Conservation (phyloP, 2,888 invertebrate species). For the Hypercompe scribonia region DNA sequence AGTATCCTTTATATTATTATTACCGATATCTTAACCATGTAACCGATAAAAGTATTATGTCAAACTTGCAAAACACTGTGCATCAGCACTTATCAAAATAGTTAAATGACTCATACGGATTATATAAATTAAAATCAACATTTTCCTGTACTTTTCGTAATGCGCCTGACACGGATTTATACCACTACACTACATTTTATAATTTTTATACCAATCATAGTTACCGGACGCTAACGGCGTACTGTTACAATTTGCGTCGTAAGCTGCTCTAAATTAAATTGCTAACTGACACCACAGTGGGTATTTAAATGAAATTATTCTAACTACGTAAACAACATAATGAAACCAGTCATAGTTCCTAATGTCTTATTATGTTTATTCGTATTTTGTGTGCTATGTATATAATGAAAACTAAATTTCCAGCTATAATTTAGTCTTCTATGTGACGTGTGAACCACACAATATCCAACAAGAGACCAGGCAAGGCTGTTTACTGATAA, state of each 20-base stretch:
- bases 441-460: background rate
- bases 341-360: conserved; percentile 11
- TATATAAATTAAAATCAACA: background rate
- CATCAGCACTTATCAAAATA: background rate
- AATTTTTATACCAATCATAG: background rate
- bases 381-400: background rate
- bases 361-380: background rate
- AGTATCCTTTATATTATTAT: background rate
- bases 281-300: background rate
- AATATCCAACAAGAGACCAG: background rate
- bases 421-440: background rate
- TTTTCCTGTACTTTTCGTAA: background rate
- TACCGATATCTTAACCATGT: background rate
- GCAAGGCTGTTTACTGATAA: background rate
- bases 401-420: background rate
- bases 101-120: background rate
- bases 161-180: background rate
- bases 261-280: background rate
- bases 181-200: background rate
- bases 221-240: background rate
- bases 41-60: background rate
- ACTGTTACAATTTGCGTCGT: background rate
- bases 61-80: background rate
- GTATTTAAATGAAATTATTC: conserved; percentile 7
- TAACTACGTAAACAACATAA: conserved; percentile 18